Base-by-base conservation (phyloP, 2,113 vertebrate species). In the Solea solea region DNA sequence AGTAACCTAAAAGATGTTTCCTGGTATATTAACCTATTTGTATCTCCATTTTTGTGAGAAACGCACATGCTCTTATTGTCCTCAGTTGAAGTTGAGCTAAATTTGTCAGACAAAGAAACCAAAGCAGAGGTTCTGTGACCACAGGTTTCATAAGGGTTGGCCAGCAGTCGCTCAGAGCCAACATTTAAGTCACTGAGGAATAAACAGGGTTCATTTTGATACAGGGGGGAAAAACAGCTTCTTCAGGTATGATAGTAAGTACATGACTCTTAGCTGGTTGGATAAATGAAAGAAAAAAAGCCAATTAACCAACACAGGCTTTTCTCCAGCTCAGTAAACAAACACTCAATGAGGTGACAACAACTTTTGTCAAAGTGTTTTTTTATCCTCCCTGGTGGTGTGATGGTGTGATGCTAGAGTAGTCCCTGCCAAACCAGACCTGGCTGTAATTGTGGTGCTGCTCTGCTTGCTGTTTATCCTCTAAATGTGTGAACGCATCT, bases 371-470 rank as follows among this genome's bases (percentile, higher is more conserved):
- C 45, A 14, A 6, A 5, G 44, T 59, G 4, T 34, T 59, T 65
- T 66, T 28, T 6, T 40, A 34, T 46, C 28, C 50, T n/a, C 1
- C 9, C 49, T 21, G 25, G 28, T 25, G 9, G 12, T 7, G 61
- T 70, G 70, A 78, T 25, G 9, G 12, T 7, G 61, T 70, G 70
- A 78, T 71, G 71, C 9, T 68, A 14, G 58, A 71, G 76, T 25
- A 60, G 6, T 1, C 9, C 0, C 48, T 44, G 69, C 86, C 86
- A 88, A 88, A 86, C 83, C 86, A 66, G 14, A 64, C 58, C 63
- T 42, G 62, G 27, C 77, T 78, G 65, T 83, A 83, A 86, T 83
- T 86, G 68, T 72, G 81, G 74, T 81, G 73, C 62, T 15, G 62
- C 70, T 71, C 41, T 39, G 41, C 50, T 62, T 27, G 7, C 46